Base-by-base conservation (phyloP, 2,888 invertebrate species). In the Leistus spinibarbis region DNA sequence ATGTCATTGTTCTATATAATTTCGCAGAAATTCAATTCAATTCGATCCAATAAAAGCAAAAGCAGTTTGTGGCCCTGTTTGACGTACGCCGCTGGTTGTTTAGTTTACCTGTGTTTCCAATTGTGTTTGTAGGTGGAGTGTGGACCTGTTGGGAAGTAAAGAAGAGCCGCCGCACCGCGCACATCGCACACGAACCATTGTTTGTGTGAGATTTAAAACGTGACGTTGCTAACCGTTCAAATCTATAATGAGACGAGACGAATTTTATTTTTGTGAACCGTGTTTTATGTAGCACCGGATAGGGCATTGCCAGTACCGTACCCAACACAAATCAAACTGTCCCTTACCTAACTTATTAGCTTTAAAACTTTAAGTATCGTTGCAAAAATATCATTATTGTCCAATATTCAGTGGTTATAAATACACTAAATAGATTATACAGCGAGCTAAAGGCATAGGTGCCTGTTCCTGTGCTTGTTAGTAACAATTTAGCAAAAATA, bases 171-270 rank as follows among this genome's bases (percentile, higher is more conserved):
- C 40, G 40, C n/a, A n/a, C n/a, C n/a, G n/a, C n/a, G n/a, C n/a
- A n/a, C n/a, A n/a, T n/a, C n/a, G n/a, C 40, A 40, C 40, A 40
- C 40, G 40, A 40, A 40, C 40, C 13, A 40, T 40, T 40, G 40
- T 60, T 22, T 22, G 24, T 64, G 17, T 64, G 27, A 64, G 23
- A 23, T 64, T 64, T 23, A 64, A 23, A 23, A 64, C 64, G 64
- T 64, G 64, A 64, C 27, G 23, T 64, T 64, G 23, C 23, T 16
- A 64, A 16, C 64, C 64, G 64, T 64, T 64, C 24, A 64, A 64
- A 64, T 64, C 23, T 27, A 64, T 64, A 64, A 64, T 64, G 64
- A 64, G 64, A 64, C 64, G 64, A 23, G 16, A 64, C 64, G 64
- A 64, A 64, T 64, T 64, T 24, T 64, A 23, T 64, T 24, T 40